Evolutionary conservation across 2,888 invertebrate species (phyloP), one percentile per base, ranked within the genome.

Genomic region (Biston stratarius): DNA sequence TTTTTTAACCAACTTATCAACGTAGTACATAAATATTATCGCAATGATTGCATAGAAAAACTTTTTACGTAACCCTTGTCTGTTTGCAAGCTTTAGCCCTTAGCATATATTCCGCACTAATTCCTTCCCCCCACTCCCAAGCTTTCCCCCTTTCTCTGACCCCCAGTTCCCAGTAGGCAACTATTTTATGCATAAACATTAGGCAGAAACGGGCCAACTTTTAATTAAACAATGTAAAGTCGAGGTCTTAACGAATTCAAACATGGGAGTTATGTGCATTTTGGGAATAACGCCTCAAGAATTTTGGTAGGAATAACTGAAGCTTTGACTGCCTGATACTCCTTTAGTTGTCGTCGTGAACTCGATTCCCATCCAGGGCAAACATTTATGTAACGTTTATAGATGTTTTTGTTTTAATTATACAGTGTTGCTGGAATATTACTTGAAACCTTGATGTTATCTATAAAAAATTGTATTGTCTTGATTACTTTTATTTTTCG

Each of bases 181-280:
- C 62, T 64, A 72, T 73, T 74, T 74, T 80, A 73, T 74, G 76
- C 80, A 81, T 81, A 81, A 82, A 80, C 80, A 77, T 80, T 74
- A 73, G 72, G 56, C 65, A 69, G 63, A 76, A 77, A 78, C 74
- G 72, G 76, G 47, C 60, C 60, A 83, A 83, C 77, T 83, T 83
- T 80, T 83, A 80, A 83, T 83, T 81, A 82, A 82, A 72, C 70
- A 60, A 55, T 60, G 36, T 56, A 58, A 67, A 62, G 40, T 42
- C 8, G 33, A 60, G 51, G 48, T 57, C 66, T 67, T 58, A 48
- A 67, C 58, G 61, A 67, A 67, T 61, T 61, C 66, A 34, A 52
- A 53, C 55, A 57, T 40, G 15, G 49, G 36, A 55, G 15, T 48
- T 51, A 34, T 64, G 58, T 51, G 49, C 52, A 15, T 56, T 44